Evolutionary conservation across 1,140 invertebrate species (phyloP), one percentile per base, ranked within the genome.

Genomic region (Pogonomyrmex californicus): DNA sequence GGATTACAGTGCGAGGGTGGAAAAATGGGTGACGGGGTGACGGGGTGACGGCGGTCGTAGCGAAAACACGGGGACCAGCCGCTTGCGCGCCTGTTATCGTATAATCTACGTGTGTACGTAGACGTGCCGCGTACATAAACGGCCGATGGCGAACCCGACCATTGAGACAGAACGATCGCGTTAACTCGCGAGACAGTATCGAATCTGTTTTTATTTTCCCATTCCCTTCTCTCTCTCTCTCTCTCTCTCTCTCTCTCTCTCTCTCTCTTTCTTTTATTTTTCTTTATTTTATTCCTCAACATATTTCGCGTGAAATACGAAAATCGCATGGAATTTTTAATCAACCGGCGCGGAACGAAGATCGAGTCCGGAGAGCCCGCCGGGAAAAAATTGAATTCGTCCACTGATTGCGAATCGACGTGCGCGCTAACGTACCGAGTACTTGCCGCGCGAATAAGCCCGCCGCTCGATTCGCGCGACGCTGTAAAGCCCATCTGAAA

Each of bases 321-420:
- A 83, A 73, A 75, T 73, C 56, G 68, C 41, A 41, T 38, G 68
- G 68, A 83, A 83, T 83, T 83, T 83, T 83, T 83, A 83, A 83
- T 83, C 79, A 75, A 83, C 41, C 56, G 30, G 17, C 12, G 68
- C 66, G 41, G 30, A 75, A 83, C 54, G 54, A 49, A 83, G 68
- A 83, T 60, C 79, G 79, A 47, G 66, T 38, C 51, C 65, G 30
- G 10, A 36, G 41, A 60, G 79, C 56, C 73, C 30, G 51, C 1
- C 41, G 79, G 44, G 17, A 47, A 38, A 83, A 75, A 83, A 83
- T 83, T 73, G 79, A 75, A 83, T 83, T 70, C 79, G 79, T 33
- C 10, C 54, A 70, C 70, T 83, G 79, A 83, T 83, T 83, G 79
- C 79, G 54, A 83, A 83, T 83, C 70, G 79, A 83, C 79, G 79